A percentile compares a stretch with the other conserved stretches of the same genome.
phyloP scores from a whole-genome alignment of 2,113 vertebrate species.

The Prolemur simus region DNA sequence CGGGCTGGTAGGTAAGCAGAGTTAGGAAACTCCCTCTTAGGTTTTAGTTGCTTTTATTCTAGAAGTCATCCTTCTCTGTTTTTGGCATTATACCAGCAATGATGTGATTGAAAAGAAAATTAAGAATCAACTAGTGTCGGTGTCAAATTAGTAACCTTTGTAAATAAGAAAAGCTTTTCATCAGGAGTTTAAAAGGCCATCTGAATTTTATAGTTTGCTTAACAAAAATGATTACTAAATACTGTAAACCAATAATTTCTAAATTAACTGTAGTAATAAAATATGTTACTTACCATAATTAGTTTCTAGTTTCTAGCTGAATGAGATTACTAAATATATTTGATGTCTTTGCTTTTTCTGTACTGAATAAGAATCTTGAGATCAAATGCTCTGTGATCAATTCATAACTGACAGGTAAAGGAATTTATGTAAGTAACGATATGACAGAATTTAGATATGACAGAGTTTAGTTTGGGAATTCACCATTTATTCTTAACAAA shows the following conservation, averaged over 20 bases:
- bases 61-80: neutral
- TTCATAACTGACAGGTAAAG: neutral
- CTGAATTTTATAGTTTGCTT: slow-evolving; percentile 49
- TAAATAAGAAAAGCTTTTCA: slow-evolving; percentile 35
- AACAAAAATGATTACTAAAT: slow-evolving; percentile 51
- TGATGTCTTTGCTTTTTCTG: neutral
- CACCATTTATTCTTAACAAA: neutral
- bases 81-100: neutral
- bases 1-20: neutral
- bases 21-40: neutral
- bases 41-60: slow-evolving; percentile 26
- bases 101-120: slow-evolving; percentile 60
- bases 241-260: slow-evolving; percentile 34
- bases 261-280: slow-evolving; percentile 31
- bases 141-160: slow-evolving; percentile 50
- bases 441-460: neutral
- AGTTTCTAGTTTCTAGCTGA: neutral
- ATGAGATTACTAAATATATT: slow-evolving; percentile 36
- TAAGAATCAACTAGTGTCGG: neutral
- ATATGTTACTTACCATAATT: neutral
- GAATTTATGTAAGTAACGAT: neutral
- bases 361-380: neutral
- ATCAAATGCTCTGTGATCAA: neutral
- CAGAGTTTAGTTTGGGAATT: neutral
- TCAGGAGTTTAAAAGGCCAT: neutral